phyloP scores from a whole-genome alignment of 2,888 invertebrate genomes.

The Tigriopus californicus region DNA sequence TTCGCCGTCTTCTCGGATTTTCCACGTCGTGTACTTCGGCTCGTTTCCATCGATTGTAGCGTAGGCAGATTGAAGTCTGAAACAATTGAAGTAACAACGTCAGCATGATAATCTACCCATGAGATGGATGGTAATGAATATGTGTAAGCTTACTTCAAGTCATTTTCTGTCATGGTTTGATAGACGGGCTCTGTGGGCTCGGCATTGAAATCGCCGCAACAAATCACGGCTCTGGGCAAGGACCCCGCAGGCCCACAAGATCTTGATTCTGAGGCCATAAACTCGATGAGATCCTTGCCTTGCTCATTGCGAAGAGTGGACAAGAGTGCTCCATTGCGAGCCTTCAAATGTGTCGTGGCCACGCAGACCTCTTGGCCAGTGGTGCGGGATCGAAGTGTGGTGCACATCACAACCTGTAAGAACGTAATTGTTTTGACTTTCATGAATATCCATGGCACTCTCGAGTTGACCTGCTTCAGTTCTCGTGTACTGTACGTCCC shows the following conservation, averaged over 20 bases:
- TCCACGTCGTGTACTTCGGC: slow-evolving; percentile 56
- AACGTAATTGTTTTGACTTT: not conserved
- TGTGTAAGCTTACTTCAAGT: not conserved
- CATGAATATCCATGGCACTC: not conserved
- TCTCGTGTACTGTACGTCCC: no score
- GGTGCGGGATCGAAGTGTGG: slow-evolving; percentile 34
- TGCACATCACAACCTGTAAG: slow-evolving; percentile 39
- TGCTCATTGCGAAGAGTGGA: slow-evolving; percentile 48
- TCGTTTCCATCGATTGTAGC: slow-evolving; percentile 31
- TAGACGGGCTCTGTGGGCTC: slow-evolving; percentile 51
- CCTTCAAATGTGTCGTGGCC: slow-evolving; percentile 53
- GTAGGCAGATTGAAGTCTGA: slow-evolving; percentile 20
- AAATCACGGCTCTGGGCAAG: slow-evolving; percentile 37
- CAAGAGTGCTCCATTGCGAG: slow-evolving; percentile 44
- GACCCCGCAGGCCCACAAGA: slow-evolving; percentile 17
- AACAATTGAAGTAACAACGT: not conserved
- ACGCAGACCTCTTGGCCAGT: slow-evolving; percentile 42
- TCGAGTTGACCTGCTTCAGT: not conserved
- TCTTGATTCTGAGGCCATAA: slow-evolving; percentile 31
- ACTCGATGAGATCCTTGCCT: slow-evolving; percentile 44
- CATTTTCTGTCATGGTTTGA: slow-evolving; percentile 18
- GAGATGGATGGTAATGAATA: not conserved
- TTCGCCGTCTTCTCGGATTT: slow-evolving; percentile 46
- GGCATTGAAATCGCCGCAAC: slow-evolving; percentile 59
- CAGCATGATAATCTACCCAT: not conserved